Conservation (phyloP, 2,888 invertebrate genomes). For the Rugalucina vietnamica region DNA sequence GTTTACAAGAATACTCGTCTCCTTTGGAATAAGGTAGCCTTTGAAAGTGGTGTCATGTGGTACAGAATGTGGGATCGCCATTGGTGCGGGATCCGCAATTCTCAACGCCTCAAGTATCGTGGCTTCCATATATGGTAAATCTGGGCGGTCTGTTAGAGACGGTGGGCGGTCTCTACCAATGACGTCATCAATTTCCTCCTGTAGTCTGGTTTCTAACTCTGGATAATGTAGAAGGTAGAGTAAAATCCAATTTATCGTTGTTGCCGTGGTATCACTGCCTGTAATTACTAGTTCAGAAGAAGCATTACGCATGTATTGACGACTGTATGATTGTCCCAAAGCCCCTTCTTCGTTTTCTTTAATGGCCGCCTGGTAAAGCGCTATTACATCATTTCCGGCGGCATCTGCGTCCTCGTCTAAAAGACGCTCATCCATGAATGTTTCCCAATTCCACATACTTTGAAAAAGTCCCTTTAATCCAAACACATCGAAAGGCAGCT, state of each 20-base stretch:
- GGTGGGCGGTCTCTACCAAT: constrained; percentile 76
- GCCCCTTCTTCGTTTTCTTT: neutral
- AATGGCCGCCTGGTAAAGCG: neutral
- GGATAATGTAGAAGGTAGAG: constrained; percentile 92
- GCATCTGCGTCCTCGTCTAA: neutral
- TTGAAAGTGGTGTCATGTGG: constrained; percentile 68
- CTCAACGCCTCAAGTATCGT: constrained; percentile 74
- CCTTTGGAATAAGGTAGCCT: constrained; percentile 77
- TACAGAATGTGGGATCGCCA: constrained; percentile 65
- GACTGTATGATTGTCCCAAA: constrained; percentile 16
- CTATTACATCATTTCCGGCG: neutral
- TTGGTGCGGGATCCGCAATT: constrained; percentile 67
- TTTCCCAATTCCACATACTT: neutral
- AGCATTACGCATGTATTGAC: constrained; percentile 47
- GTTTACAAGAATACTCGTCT: constrained; percentile 66
- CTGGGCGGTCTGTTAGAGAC: constrained; percentile 55
- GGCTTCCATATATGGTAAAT: constrained; percentile 73
- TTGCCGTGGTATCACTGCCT: constrained; percentile 89
- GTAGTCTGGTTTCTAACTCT: constrained; percentile 83
- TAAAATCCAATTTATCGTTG: constrained; percentile 93
- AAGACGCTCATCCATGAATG: neutral
- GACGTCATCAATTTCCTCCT: constrained; percentile 71
- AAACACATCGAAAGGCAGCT: constrained; percentile 47
- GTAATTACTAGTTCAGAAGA: constrained; percentile 71
- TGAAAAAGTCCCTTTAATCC: neutral